phyloP scores from a whole-genome alignment of 2,113 vertebrate genomes.

The Gulo gulo region DNA sequence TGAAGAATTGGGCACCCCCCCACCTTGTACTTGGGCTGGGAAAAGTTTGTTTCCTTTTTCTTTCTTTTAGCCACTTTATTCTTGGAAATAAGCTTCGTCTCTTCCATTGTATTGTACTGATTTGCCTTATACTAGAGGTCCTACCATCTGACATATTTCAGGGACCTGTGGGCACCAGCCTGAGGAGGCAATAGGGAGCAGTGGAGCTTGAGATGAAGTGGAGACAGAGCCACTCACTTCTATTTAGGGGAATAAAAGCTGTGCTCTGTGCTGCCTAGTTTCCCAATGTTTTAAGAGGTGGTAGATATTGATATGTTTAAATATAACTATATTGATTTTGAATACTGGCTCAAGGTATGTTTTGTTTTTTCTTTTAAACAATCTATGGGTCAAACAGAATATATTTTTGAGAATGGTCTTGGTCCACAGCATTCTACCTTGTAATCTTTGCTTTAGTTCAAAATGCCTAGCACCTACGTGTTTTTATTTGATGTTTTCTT shows the following conservation, averaged over 20 bases:
- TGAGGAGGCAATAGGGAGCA: background rate
- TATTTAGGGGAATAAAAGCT: background rate
- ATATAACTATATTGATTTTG: background rate
- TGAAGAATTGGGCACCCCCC: background rate
- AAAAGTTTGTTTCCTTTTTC: background rate
- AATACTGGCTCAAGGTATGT: background rate
- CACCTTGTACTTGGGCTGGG: background rate
- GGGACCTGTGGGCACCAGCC: background rate
- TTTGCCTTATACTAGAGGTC: constrained; percentile 53
- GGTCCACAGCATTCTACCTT: background rate
- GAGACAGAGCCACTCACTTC: background rate
- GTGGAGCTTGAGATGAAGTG: background rate
- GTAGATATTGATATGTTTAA: background rate
- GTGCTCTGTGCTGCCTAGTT: background rate
- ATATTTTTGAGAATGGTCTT: background rate
- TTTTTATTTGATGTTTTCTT: background rate
- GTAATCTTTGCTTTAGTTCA: background rate
- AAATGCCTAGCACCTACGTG: background rate
- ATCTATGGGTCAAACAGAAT: background rate
- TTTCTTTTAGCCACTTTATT: background rate
- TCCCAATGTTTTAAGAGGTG: background rate
- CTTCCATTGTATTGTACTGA: background rate
- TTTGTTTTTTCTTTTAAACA: background rate
- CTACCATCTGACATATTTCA: background rate
- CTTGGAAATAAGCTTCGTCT: background rate